Evolutionary conservation across 2,113 vertebrate species (phyloP).

Genomic region (Anser brachyrhynchus): DNA sequence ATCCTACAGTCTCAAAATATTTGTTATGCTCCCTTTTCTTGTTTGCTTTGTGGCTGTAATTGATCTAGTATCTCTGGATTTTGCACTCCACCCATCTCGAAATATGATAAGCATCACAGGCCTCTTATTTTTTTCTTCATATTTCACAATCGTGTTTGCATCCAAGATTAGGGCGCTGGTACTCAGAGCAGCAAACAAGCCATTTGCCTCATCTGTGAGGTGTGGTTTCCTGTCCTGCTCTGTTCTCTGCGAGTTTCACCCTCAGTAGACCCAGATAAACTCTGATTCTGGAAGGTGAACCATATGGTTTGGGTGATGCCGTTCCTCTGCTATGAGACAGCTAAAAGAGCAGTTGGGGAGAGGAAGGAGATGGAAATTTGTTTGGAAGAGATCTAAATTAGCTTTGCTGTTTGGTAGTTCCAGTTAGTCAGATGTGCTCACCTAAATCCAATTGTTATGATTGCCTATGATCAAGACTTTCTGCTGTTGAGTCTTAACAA

Average conservation of each 20-base stretch:
- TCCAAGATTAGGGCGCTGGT: background rate
- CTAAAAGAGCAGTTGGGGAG: background rate
- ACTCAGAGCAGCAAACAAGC: background rate
- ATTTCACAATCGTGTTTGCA: slow-evolving; percentile 46
- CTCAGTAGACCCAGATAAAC: slow-evolving; percentile 69
- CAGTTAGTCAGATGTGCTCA: background rate
- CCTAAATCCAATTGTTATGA: background rate
- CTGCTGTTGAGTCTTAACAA: background rate
- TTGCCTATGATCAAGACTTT: background rate
- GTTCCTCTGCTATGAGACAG: slow-evolving; percentile 11
- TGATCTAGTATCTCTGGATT: slow-evolving; percentile 36
- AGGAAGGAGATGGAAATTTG: background rate
- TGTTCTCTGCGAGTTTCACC: slow-evolving; percentile 45
- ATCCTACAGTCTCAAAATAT: slow-evolving; percentile 56
- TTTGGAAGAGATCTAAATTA: slow-evolving; percentile 15
- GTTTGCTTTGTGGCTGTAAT: slow-evolving; percentile 35
- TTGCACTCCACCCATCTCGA: slow-evolving; percentile 47
- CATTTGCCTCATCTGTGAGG: slow-evolving; percentile 45
- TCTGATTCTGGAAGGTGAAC: slow-evolving; percentile 37
- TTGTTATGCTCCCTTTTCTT: slow-evolving; percentile 45
- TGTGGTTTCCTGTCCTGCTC: slow-evolving; percentile 63
- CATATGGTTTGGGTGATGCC: slow-evolving; percentile 78
- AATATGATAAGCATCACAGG: slow-evolving; percentile 25
- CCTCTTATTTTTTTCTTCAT: background rate
- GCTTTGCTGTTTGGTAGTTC: slow-evolving; percentile 5